Base-by-base conservation (phyloP, 2,888 invertebrate genomes). In the Xestoiulus laeticollis region DNA sequence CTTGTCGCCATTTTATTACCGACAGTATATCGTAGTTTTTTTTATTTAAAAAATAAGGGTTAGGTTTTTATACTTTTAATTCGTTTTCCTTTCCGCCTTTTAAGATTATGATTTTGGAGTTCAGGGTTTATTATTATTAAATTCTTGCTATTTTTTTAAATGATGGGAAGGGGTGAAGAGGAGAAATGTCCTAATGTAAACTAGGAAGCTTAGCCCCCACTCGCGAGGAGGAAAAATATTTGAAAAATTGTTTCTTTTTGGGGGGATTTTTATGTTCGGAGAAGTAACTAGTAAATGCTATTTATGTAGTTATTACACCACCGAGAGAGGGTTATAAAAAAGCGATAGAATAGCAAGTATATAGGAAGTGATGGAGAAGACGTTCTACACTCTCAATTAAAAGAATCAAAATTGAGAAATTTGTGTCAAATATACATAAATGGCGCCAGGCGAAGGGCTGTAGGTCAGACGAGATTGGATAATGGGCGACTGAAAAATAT, bases 1-100 rank as follows among this genome's bases (percentile, higher is more conserved):
- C 59, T 68, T 68, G 59, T 68, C 59, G 59, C 59, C 59, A 68
- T 68, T 68, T 68, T 68, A 68, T 68, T 68, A 68, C 59, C 59
- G 59, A 59, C 16, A n/a, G 59, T 68, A 68, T 68, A 22, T 68
- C 59, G 22, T 14, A 68, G 22, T 22, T 68, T 68, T 68, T 68
- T 68, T 22, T 68, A 2, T 68, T 22, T 1, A 22, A 68, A n/a
- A 68, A 68, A 68, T n/a, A 10, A 68, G 59, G 59, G 59, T 68
- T 68, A 22, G 59, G 59, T 22, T 68, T 68, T 68, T 68, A 68
- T 68, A 68, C 59, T 68, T 68, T 68, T 68, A 68, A 68, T 68
- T 68, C 59, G 26, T 68, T n/a, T 68, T 68, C 22, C n/a, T 68
- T 68, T 68, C 59, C 59, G 59, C 59, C 59, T 68, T 68, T 68